Conservation (phyloP, 1,140 invertebrate genomes). For the Bombus balteatus region DNA sequence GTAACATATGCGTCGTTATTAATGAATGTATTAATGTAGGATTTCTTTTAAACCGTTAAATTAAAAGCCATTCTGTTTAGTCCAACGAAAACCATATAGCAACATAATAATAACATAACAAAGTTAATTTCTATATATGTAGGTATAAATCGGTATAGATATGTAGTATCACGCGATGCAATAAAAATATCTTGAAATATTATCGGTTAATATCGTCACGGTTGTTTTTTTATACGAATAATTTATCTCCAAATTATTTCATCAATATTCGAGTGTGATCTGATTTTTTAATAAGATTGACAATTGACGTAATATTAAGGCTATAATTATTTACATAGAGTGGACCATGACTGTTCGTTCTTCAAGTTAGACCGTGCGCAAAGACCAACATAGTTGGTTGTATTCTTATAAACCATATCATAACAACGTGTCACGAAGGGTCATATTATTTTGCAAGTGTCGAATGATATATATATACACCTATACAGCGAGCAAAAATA, state of each 20-base stretch:
- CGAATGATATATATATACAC: too few species aligned
- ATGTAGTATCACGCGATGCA: not conserved
- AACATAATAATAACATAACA: not conserved
- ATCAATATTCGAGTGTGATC: not conserved
- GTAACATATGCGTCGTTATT: not conserved
- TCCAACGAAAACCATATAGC: not conserved
- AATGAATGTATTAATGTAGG: not conserved
- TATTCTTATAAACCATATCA: not conserved
- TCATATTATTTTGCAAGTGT: not conserved
- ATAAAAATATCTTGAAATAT: not conserved
- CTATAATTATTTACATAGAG: not conserved
- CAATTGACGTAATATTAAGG: not conserved
- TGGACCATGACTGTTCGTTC: not conserved
- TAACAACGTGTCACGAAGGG: not conserved
- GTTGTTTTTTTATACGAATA: not conserved
- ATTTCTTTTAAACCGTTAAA: not conserved
- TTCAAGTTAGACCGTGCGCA: not conserved
- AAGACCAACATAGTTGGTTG: not conserved
- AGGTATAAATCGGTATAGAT: too few species aligned
- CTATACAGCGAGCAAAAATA: not conserved
- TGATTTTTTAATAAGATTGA: not conserved
- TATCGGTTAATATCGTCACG: not conserved
- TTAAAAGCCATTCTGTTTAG: too few species aligned
- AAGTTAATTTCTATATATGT: not conserved
- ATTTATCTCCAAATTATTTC: not conserved